Base-by-base conservation (phyloP, 1,140 invertebrate species). In the Dreissena rostriformis region DNA sequence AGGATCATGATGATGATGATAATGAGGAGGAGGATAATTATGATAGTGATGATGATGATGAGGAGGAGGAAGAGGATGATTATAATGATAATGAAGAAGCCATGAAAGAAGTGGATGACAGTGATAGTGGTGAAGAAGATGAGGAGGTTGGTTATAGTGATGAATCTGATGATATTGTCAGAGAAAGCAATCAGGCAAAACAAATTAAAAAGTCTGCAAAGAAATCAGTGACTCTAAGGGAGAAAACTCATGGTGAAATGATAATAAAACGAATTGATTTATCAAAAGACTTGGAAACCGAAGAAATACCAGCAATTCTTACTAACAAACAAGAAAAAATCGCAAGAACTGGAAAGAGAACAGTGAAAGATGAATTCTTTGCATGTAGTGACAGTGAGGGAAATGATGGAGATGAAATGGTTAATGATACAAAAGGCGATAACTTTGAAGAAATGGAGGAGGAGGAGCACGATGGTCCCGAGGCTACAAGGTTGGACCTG, bases 161-260 rank as follows among this genome's bases (percentile, higher is more conserved):
- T 78, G 65, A 29, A 52, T 26, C 17, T 78, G 65, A 71, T 55
- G 67, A 79, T 55, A 51, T 49, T 61, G 73, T 61, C 14, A 14
- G 24, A 14, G 73, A 75, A 29, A 11, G n/a, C 8, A 39, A 39
- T 39, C 19, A 15, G 53, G 26, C 70, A 63, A 63, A 68, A 4
- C 6, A 68, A 19, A 26, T 24, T 24, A 28, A 22, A 4, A 22
- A 29, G 22, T 68, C 17, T 6, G 2, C 26, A 19, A 24, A 68
- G 29, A 28, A 68, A 68, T 55, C 11, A 63, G 24, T 65, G 61
- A 76, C 19, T 15, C 68, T 7, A 39, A 71, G 49, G 39, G 10
- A 14, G 8, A 82, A 82, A 68, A 51, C 75, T 26, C 22, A 82
- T 53, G 80, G 80, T 74, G 80, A 74, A 67, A 82, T 82, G 80